phyloP scores from a whole-genome alignment of 1,140 invertebrate genomes.

The Gyrodactylus salaris region DNA sequence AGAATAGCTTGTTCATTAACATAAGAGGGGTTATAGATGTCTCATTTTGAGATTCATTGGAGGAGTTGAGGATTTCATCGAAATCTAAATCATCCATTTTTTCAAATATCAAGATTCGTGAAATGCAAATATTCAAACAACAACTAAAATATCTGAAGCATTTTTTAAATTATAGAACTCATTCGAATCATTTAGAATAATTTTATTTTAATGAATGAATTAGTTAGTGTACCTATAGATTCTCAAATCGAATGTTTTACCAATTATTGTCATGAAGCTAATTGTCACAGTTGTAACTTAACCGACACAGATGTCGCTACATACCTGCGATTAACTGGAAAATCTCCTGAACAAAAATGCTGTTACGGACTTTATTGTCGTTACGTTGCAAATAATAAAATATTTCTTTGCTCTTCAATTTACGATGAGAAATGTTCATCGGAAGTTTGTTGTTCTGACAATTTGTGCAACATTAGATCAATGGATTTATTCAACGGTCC shows the following conservation, averaged over 20 bases:
- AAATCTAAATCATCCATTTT: neutral
- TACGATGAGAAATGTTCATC: neutral
- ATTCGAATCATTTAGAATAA: neutral
- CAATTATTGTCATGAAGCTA: neutral
- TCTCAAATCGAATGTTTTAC: neutral
- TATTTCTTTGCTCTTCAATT: neutral
- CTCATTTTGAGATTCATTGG: neutral
- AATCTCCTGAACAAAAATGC: neutral
- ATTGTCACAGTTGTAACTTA: neutral
- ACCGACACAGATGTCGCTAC: neutral
- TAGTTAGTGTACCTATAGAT: neutral
- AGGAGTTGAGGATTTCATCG: neutral
- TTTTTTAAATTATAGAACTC: neutral
- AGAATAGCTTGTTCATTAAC: neutral
- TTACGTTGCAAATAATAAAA: neutral
- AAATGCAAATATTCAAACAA: neutral
- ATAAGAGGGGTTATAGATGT: neutral
- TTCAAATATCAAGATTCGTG: neutral
- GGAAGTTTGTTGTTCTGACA: neutral
- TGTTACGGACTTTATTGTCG: neutral
- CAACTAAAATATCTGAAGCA: neutral
- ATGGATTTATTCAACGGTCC: neutral
- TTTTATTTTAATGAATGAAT: neutral
- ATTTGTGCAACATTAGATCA: neutral
- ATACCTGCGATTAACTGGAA: neutral